These are phyloP conservation scores for Gonatopus flavifemur DNA, from an alignment of 1,140 invertebrate species.

Conservation along the genomic window DNA sequence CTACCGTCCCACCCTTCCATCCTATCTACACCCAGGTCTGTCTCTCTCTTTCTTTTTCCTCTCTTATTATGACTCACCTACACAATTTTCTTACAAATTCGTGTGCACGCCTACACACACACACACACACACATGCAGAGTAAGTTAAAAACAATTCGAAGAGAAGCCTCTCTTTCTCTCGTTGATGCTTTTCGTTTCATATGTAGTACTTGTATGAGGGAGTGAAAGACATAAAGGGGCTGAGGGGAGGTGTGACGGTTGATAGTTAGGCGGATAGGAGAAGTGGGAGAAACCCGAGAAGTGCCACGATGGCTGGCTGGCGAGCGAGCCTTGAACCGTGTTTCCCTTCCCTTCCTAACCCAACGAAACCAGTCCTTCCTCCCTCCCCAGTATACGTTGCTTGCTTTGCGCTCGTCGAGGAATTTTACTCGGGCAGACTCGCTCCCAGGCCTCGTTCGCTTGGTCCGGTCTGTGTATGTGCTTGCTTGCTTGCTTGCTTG, in stretches of 20 bases:
- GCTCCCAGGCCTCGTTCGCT: slow-evolving; percentile 39
- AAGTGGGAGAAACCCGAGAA: slow-evolving; percentile 41
- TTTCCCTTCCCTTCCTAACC: slow-evolving; percentile 27
- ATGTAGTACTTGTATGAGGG: slow-evolving; percentile 21
- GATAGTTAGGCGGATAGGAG: slow-evolving; percentile 23
- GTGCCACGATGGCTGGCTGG: slow-evolving; percentile 47
- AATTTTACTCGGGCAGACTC: slow-evolving; percentile 54
- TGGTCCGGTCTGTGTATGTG: background rate
- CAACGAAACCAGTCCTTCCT: slow-evolving; percentile 1
- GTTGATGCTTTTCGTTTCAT: no score
- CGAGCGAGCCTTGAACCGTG: slow-evolving; percentile 49
- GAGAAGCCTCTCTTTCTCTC: slow-evolving; percentile 32
- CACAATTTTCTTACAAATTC: slow-evolving; percentile 2
- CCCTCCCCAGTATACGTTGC: background rate
- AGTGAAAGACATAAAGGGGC: slow-evolving; percentile 6
- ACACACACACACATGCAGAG: background rate
- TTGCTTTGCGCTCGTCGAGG: slow-evolving; percentile 39
- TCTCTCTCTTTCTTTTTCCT: background rate
- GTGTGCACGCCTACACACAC: slow-evolving; percentile 3
- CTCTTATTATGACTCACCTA: no score
- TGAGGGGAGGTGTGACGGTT: slow-evolving; percentile 4
- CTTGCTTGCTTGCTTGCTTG: background rate
- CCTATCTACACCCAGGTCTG: background rate
- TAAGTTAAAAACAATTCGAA: slow-evolving; percentile 1
- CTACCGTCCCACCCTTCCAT: background rate